These are phyloP conservation scores for Yponomeuta plumbellus DNA, from an alignment of 2,888 invertebrate species.

Conservation along the genomic window DNA sequence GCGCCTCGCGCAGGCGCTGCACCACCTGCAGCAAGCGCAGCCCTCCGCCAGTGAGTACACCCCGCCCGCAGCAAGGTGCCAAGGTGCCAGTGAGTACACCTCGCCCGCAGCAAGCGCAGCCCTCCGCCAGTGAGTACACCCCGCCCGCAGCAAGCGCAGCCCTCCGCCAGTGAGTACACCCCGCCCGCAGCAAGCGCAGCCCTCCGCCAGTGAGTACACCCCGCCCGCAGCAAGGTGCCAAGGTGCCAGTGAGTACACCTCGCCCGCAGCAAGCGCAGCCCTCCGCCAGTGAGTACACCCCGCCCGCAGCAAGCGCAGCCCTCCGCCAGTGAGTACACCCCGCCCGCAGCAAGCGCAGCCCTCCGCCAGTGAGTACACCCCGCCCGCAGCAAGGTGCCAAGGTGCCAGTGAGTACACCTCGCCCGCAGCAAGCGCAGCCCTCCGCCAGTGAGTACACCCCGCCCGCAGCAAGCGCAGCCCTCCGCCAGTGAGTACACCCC, in stretches of 20 bases:
- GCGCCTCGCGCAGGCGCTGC: conserved; percentile 76
- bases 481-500: too few relatives aligned
- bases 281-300: conserved; percentile 63
- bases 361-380: conserved; percentile 55
- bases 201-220: too few relatives aligned
- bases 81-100: conserved; percentile 43
- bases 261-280: too few relatives aligned
- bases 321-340: too few relatives aligned
- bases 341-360: too few relatives aligned
- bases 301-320: conserved; percentile 75
- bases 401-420: conserved; percentile 61
- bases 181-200: too few relatives aligned
- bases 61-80: not conserved
- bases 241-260: too few relatives aligned
- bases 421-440: conserved; percentile 62
- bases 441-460: conserved; percentile 21
- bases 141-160: too few relatives aligned
- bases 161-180: too few relatives aligned
- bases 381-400: conserved; percentile 62
- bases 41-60: conserved; percentile 40
- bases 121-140: not conserved
- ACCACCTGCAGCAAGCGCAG: conserved; percentile 76
- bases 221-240: too few relatives aligned
- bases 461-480: too few relatives aligned
- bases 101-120: not conserved